These are phyloP conservation scores for Oophaga pumilio DNA, from an alignment of 2,113 vertebrate species.

Conservation along the genomic window DNA sequence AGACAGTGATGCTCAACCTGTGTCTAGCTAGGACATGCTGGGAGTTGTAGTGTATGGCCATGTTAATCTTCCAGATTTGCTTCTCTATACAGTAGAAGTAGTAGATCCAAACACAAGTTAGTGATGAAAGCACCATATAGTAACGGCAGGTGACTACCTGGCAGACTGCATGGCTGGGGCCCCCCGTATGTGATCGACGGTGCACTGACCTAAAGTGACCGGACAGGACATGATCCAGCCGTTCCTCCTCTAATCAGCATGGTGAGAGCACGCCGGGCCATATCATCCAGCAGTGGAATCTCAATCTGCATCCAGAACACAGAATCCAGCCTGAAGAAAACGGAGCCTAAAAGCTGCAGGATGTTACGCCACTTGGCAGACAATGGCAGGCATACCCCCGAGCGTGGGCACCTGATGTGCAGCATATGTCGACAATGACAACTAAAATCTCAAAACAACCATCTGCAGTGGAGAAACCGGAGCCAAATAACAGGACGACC, in stretches of 20 bases:
- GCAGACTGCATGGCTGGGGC: too few relatives aligned
- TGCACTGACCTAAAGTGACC: not conserved
- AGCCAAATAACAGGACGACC: not conserved
- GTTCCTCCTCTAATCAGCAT: not conserved
- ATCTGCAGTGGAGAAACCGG: conserved; percentile 3
- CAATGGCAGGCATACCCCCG: not conserved
- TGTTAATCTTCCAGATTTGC: too few relatives aligned
- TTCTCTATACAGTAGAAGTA: too few relatives aligned
- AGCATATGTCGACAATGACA: not conserved
- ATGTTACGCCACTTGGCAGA: not conserved
- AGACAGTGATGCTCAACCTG: too few relatives aligned
- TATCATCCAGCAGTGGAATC: not conserved
- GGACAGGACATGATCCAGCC: not conserved
- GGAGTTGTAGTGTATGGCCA: too few relatives aligned
- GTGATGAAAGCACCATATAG: too few relatives aligned
- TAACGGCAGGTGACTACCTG: too few relatives aligned
- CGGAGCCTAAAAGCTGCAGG: not conserved
- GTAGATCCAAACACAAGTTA: too few relatives aligned
- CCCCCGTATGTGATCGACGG: not conserved
- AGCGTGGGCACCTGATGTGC: not conserved
- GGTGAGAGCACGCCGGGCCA: not conserved
- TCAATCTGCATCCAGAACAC: not conserved
- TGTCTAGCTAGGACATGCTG: too few relatives aligned
- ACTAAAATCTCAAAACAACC: not conserved
- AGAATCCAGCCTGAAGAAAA: not conserved